phyloP scores from a whole-genome alignment of 2,797 vertebrate species.

The Tamandua tetradactyla region DNA sequence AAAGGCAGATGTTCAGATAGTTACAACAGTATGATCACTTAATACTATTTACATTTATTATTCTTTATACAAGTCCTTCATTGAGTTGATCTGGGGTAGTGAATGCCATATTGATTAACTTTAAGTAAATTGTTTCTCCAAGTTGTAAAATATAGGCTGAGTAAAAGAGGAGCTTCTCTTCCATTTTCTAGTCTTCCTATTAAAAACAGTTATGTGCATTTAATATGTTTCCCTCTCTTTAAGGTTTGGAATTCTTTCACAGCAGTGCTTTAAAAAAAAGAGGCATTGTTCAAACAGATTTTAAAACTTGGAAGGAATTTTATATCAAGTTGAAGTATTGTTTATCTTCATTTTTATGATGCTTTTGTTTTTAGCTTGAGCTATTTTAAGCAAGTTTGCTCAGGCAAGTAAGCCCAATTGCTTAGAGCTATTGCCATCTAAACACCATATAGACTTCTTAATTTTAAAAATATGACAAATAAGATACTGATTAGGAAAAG shows the following conservation, averaged over 20 bases:
- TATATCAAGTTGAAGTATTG: conserved; percentile 62
- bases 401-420: conserved; percentile 2
- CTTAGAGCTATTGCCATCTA: background rate
- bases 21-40: background rate
- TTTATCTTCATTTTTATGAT: conserved; percentile 62
- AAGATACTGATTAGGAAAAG: conserved; percentile 23
- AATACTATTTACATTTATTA: conserved; percentile 22
- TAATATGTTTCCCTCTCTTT: conserved; percentile 14
- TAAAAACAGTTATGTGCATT: background rate
- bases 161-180: background rate
- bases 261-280: conserved; percentile 30
- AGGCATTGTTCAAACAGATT: conserved; percentile 27
- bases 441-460: background rate
- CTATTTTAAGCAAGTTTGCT: conserved; percentile 66
- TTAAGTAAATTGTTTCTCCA: conserved; percentile 1
- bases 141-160: background rate
- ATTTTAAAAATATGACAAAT: conserved; percentile 28
- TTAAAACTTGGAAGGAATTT: conserved; percentile 62
- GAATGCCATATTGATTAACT: background rate
- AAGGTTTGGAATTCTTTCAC: background rate
- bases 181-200: conserved; percentile 9
- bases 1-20: conserved; percentile 38
- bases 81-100: conserved; percentile 1
- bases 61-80: conserved; percentile 2
- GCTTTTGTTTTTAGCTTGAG: conserved; percentile 52